phyloP scores from a whole-genome alignment of 2,113 vertebrate genomes.

The Prietella phreatophila region DNA sequence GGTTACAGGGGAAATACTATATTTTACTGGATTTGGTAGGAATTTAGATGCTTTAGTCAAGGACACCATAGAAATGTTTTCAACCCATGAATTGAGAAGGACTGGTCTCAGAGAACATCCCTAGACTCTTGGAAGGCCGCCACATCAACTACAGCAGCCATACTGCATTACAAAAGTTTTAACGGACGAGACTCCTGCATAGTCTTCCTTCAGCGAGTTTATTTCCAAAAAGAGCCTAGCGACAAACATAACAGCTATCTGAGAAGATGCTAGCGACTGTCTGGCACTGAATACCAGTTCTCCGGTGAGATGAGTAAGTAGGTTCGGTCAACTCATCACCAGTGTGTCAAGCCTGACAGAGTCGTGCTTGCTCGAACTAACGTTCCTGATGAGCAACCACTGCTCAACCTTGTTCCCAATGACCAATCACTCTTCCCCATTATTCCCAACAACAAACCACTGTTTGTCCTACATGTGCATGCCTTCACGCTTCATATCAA shows the following conservation, averaged over 20 bases:
- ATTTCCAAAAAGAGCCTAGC: neutral
- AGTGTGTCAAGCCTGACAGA: neutral
- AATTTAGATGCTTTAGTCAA: neutral
- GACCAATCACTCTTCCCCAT: neutral
- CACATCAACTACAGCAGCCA: neutral
- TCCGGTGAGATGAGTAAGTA: neutral
- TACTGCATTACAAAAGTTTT: neutral
- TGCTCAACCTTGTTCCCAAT: neutral
- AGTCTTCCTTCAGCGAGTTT: neutral
- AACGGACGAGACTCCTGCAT: neutral
- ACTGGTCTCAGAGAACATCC: neutral
- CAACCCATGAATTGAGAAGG: neutral
- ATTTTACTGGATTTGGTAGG: neutral
- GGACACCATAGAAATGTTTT: neutral
- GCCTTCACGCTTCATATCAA: neutral
- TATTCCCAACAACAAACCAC: neutral
- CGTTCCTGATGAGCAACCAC: neutral
- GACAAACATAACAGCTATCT: neutral
- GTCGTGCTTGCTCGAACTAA: neutral
- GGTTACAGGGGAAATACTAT: neutral
- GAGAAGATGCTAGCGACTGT: neutral
- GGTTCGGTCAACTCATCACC: neutral
- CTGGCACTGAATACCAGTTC: neutral
- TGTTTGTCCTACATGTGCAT: neutral
- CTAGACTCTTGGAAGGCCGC: neutral